Base-by-base conservation (phyloP, 2,113 vertebrate genomes). In the Oxygymnocypris stewartii region DNA sequence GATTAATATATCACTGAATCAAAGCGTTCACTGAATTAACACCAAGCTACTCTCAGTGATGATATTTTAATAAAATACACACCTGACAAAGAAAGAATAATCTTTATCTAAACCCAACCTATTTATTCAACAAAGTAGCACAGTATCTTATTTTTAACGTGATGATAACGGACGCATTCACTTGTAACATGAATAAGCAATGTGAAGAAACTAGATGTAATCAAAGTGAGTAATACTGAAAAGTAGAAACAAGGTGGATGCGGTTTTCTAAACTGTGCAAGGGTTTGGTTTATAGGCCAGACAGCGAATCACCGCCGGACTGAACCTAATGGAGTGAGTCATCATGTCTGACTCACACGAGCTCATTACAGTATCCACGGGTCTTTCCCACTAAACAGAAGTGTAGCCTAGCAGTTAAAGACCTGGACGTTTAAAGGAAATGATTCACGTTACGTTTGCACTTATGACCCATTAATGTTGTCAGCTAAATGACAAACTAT, bases 241-340 rank as follows among this genome's bases (percentile, higher is more conserved):
- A 20, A 57, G 31, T 20, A 4, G 8, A 77, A 54, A 20, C 4
- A 18, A 54, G 25, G 44, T 5, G 44, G 4, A 37, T 57, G 77
- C 20, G 6, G 28, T 57, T 79, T 57, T 57, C 28, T 57, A 6
- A 78, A 57, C 18, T 13, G 49, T 77, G 20, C 1, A 31, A 40
- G 78, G 28, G 20, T 25, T 63, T 40, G n/a, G 6, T 2, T 77
- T 79, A 71, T 74, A 61, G 83, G 79, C 13, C 85, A 31, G 51
- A 40, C 2, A 57, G 35, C 61, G 44, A 35, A 59, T 37, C 25
- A 25, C 42, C 9, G 44, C 31, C 2, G 31, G 76, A 57, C 77
- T 75, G 37, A 82, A 67, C 20, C 71, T 91, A 90, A 92, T 89
- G 86, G 89, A 86, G 86, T 84, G 79, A 85, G 91, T 89, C 88